Evolutionary conservation across 2,797 vertebrate species (phyloP), one percentile per base, ranked within the genome.

Genomic region (Psittacula echo): DNA sequence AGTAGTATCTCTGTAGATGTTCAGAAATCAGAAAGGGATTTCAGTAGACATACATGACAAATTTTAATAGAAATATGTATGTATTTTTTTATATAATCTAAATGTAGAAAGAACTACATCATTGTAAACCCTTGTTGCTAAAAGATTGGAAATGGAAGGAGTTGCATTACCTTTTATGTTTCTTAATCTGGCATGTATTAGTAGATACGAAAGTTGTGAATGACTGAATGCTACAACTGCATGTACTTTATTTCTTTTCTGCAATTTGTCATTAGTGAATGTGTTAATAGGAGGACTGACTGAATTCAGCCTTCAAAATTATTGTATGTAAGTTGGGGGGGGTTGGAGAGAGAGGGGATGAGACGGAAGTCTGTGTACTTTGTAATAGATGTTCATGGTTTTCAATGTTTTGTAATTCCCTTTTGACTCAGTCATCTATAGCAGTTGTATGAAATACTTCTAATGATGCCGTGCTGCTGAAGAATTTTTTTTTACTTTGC

Each of bases 381-480:
- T 13, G 24, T 82, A 86, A 92, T 48, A 67, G 44, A 76, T 80
- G n/a, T 89, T 84, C n/a, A 24, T 86, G 54, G 26, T 29, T 91
- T 94, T 89, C 65, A 65, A 5, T 0, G 1, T 71, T 85, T 71
- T 30, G 14, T 74, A 89, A 76, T 94, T 94, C 67, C 34, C 88
- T 90, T 84, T 90, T 91, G 48, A 76, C 74, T 93, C 60, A 48
- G 37, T 90, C 71, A 73, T 93, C 87, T 93, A 68, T 93, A 61
- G 74, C 56, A 56, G 83, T 94, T 85, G 48, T 61, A 65, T 86
- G 94, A 93, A 94, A 82, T 27, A 61, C 67, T 94, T 84, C 34
- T 93, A 90, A 91, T 80, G 85, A 80, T 90, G 64, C 45, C 41
- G 32, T 71, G 22, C n/a, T 62, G 29, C 80, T 71, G 50, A 77